Percentiles rank a stretch among this genome's conserved stretches.
Evolutionary conservation across 92 coral and sea anemone genomes (phyloP).

Genomic region (Paragorgia papillata): DNA sequence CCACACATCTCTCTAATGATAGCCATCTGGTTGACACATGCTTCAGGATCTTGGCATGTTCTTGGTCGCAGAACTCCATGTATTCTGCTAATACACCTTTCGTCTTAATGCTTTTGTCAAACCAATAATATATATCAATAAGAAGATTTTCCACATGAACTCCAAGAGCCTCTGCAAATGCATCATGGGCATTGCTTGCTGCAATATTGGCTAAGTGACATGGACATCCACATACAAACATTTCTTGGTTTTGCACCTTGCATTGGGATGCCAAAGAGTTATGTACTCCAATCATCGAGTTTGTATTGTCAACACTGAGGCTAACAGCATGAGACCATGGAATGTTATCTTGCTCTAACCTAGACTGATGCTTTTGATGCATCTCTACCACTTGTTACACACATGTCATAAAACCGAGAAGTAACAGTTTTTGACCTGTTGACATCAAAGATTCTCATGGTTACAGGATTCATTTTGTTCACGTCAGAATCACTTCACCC

Average conservation of each 20-base stretch:
- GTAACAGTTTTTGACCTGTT: constrained; percentile 52
- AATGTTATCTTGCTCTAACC: constrained; percentile 33
- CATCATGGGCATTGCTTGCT: constrained; percentile 50
- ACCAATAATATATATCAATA: constrained; percentile 50
- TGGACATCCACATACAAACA: constrained; percentile 32
- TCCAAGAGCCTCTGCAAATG: constrained; percentile 26
- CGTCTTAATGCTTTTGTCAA: constrained; percentile 37
- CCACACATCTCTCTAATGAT: constrained; percentile 43
- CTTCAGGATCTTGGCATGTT: constrained; percentile 26
- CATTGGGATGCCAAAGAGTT: constrained; percentile 39
- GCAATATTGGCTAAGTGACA: constrained; percentile 47
- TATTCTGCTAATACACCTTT: constrained; percentile 45
- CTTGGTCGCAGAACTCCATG: constrained; percentile 52
- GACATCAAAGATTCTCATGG: constrained; percentile 46
- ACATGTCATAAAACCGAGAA: constrained; percentile 50
- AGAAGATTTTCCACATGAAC: constrained; percentile 42
- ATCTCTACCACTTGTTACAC: constrained; percentile 58
- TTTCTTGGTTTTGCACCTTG: constrained; percentile 37
- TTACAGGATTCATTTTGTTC: constrained; percentile 53
- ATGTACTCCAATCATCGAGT: constrained; percentile 49
- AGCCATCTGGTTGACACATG: constrained; percentile 45
- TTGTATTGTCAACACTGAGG: constrained; percentile 47
- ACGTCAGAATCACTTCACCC: constrained; percentile 56
- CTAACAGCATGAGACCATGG: constrained; percentile 49
- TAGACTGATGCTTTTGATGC: constrained; percentile 50